These are phyloP conservation scores for Podarcis cretensis DNA, from an alignment of 2,113 vertebrate species.

Conservation along the genomic window DNA sequence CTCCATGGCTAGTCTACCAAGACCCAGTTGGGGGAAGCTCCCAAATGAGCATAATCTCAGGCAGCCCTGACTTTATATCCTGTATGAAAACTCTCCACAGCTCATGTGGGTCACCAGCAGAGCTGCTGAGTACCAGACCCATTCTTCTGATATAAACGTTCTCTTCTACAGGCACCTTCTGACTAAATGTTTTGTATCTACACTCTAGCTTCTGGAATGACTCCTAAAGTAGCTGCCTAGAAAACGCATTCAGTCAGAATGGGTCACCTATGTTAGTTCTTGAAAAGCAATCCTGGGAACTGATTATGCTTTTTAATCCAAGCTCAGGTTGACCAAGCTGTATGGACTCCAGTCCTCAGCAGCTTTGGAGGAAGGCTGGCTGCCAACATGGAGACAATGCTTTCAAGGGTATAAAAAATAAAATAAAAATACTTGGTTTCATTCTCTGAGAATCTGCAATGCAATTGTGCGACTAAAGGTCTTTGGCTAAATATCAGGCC, in stretches of 20 bases:
- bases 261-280: neutral
- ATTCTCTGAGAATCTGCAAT: fast-evolving
- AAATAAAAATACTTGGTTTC: neutral
- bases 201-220: neutral
- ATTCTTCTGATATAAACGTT: neutral
- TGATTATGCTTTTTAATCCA: neutral
- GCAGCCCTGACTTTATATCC: neutral
- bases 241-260: neutral
- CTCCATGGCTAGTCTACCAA: neutral
- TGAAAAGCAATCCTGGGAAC: neutral
- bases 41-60: neutral
- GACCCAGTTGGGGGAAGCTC: neutral
- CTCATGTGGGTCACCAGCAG: neutral
- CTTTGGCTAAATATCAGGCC: fast-evolving
- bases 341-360: constrained; percentile 13
- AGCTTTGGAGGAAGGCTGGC: constrained; percentile 59
- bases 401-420: neutral
- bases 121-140: neutral
- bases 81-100: neutral
- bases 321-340: neutral
- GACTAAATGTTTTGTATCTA: neutral
- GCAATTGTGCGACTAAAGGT: neutral
- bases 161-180: neutral
- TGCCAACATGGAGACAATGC: constrained; percentile 52
- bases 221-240: neutral